Base-by-base conservation (phyloP, 2,113 vertebrate species). In the Perca fluviatilis region DNA sequence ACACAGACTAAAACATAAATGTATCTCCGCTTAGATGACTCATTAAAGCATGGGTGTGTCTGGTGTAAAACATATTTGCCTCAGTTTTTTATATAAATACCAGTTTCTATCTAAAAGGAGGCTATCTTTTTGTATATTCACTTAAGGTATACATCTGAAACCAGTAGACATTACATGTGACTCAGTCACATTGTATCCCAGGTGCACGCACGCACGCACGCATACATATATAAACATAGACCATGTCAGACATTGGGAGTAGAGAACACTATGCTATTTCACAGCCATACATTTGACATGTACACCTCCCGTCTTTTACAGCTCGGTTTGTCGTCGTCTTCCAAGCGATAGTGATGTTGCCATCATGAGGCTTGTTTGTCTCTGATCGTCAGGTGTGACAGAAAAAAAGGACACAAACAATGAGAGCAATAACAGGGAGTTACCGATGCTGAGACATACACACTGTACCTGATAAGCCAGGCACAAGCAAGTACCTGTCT, bases 401-500 rank as follows among this genome's bases (percentile, higher is more conserved):
- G 23, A 50, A 14, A 71, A 54, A 46, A 19, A 63, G 46, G 27
- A 54, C 33, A 15, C 14, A 8, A 40, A 23, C 10, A 23, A 11
- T 23, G 54, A 58, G 56, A 50, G 46, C 25, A 62, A 65, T 30
- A 47, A 54, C 51, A 82, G 65, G 66, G 77, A 70, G 76, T 74
- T 72, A 16, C 16, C n/a, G 54, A 71, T 16, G 53, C 53, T 18
- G 30, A 49, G 25, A 56, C 1, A 1, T 7, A n/a, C 15, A 15
- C 9, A 11, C 49, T 3, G 10, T n/a, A 51, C 68, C n/a, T 73
- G 70, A 84, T 70, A 63, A 74, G 67, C 50, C 27, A 14, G 43
- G 68, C 51, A 61, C 10, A 4, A 67, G 65, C 74, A 85, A 76
- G 71, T 72, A 58, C 61, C 63, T 64, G 91, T 93, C 77, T 89